A percentile compares a stretch with the other conserved stretches of the same genome.
Evolutionary conservation across 1,140 invertebrate genomes (phyloP).

Genomic region (Metaphire vulgaris): DNA sequence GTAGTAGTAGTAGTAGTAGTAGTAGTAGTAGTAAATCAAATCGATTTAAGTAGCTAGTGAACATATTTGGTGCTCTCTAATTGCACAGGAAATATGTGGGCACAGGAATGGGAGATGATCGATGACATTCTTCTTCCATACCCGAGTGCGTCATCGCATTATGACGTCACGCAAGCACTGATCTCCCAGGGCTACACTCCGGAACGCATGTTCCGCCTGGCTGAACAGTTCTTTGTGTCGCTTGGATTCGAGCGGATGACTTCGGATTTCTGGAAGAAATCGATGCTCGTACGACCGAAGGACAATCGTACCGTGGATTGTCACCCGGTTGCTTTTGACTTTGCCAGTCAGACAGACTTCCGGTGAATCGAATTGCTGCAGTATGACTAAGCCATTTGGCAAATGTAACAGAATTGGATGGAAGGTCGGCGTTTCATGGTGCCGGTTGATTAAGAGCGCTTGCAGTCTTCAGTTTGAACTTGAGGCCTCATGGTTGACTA

Average conservation of each 20-base stretch:
- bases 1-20: no score
- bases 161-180: slow-evolving; percentile 52
- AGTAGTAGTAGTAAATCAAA: no score
- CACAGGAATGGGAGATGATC: slow-evolving; percentile 73
- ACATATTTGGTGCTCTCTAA: no score
- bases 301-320: slow-evolving; percentile 67
- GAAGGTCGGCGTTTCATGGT: no score
- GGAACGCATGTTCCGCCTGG: slow-evolving; percentile 60
- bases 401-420: no score
- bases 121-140: slow-evolving; percentile 37
- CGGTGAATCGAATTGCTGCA: slow-evolving; percentile 57
- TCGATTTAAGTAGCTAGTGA: no score
- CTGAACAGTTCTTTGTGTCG: slow-evolving; percentile 83
- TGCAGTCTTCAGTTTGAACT: no score
- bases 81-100: slow-evolving; percentile 85
- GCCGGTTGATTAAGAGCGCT: no score
- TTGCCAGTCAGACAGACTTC: slow-evolving; percentile 74
- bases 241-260: slow-evolving; percentile 77
- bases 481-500: no score
- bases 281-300: slow-evolving; percentile 55
- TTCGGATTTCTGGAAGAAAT: slow-evolving; percentile 56
- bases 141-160: slow-evolving; percentile 38
- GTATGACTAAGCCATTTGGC: no score
- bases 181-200: slow-evolving; percentile 69
- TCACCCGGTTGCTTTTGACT: slow-evolving; percentile 90